These are phyloP conservation scores for Paramormyrops kingsleyae DNA, from an alignment of 2,113 vertebrate species.

Conservation along the genomic window DNA sequence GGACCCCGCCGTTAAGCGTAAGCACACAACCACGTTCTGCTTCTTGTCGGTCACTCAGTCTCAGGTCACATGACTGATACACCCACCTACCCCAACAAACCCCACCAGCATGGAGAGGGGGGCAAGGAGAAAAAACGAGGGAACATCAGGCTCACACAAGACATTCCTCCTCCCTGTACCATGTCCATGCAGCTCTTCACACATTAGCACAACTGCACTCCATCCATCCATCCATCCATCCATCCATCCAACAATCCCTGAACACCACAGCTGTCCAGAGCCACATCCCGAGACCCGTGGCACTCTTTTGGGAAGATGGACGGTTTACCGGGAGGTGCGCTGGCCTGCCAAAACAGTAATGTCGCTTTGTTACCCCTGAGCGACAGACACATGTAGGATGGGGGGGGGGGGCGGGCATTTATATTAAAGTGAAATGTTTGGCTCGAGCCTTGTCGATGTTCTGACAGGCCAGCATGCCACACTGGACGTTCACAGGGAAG, in stretches of 20 bases:
- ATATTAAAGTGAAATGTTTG: neutral
- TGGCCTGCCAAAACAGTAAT: neutral
- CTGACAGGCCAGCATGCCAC: neutral
- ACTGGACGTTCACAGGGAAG: neutral
- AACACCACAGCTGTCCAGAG: neutral
- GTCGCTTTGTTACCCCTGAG: neutral
- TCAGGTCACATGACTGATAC: neutral
- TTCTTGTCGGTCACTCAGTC: neutral
- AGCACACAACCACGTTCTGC: neutral
- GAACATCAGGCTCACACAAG: no score
- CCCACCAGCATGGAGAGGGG: neutral
- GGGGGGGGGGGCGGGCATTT: no score
- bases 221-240: neutral
- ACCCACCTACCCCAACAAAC: neutral
- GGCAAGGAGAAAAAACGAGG: no score
- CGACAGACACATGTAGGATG: neutral
- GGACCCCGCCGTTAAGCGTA: no score
- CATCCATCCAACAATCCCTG: neutral
- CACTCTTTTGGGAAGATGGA: neutral
- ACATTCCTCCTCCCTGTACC: no score
- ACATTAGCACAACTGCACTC: neutral
- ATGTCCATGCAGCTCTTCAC: no score
- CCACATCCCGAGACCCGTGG: neutral
- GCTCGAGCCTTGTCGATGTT: neutral
- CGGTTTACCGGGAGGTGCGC: neutral